A percentile compares a stretch with the other conserved stretches of the same genome.
Conservation (phyloP, 1,140 invertebrate genomes). For the Drosophila nasuta region DNA sequence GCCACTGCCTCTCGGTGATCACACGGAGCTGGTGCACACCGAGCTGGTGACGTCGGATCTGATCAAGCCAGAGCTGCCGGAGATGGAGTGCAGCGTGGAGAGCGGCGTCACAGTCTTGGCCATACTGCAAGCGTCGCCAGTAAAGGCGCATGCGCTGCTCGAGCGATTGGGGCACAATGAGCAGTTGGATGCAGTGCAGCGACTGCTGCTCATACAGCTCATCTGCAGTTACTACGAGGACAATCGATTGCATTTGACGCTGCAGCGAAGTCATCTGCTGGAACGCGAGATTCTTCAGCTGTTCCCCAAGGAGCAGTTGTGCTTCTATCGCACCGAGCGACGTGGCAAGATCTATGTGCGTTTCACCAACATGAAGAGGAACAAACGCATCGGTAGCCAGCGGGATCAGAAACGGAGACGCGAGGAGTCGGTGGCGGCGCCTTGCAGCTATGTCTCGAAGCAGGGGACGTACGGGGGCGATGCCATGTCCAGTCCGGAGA, state of each 20-base stretch:
- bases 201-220: slow-evolving; percentile 66
- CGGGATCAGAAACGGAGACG: slow-evolving; percentile 55
- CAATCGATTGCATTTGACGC: slow-evolving; percentile 69
- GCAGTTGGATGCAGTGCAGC: slow-evolving; percentile 62
- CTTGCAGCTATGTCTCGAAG: slow-evolving; percentile 15
- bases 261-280: slow-evolving; percentile 72
- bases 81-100: slow-evolving; percentile 40
- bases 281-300: slow-evolving; percentile 72
- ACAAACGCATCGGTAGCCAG: slow-evolving; percentile 52
- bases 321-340: slow-evolving; percentile 75
- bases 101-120: slow-evolving; percentile 58
- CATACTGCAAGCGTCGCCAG: slow-evolving; percentile 59
- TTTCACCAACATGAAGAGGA: slow-evolving; percentile 79
- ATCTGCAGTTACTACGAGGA: slow-evolving; percentile 78
- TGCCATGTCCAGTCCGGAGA: slow-evolving; percentile 59
- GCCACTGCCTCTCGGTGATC: slow-evolving; percentile 24
- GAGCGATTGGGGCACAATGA: slow-evolving; percentile 59
- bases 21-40: slow-evolving; percentile 55
- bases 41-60: slow-evolving; percentile 13
- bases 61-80: slow-evolving; percentile 27
- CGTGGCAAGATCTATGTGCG: slow-evolving; percentile 78
- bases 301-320: slow-evolving; percentile 67
- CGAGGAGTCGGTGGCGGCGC: slow-evolving; percentile 31
- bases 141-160: slow-evolving; percentile 54
- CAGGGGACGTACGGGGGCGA: slow-evolving; percentile 40